phyloP scores from a whole-genome alignment of 2,797 vertebrate species.

The Thalassophryne amazonica region DNA sequence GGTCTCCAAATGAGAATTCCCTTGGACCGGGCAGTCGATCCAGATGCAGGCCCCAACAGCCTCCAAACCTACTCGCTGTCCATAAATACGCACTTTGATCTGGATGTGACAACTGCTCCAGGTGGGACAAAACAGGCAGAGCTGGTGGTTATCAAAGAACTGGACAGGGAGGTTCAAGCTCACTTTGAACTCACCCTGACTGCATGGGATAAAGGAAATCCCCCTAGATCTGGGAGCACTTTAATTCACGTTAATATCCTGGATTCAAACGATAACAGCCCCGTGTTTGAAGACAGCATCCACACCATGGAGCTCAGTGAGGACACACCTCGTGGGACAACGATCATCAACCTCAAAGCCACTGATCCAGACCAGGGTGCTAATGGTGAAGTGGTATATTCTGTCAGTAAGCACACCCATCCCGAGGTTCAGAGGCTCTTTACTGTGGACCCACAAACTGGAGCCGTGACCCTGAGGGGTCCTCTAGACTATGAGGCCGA shows the following conservation, averaged over 20 bases:
- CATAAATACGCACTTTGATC: constrained; percentile 83
- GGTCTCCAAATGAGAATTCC: constrained; percentile 85
- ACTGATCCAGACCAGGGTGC: constrained; percentile 89
- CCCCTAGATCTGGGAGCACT: constrained; percentile 85
- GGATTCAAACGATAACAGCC: constrained; percentile 94
- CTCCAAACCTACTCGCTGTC: constrained; percentile 85
- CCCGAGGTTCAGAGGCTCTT: constrained; percentile 82
- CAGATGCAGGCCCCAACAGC: constrained; percentile 81
- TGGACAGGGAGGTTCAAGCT: constrained; percentile 86
- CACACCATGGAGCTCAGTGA: constrained; percentile 82
- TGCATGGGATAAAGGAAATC: constrained; percentile 87
- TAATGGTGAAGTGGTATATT: constrained; percentile 91
- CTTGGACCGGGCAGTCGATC: constrained; percentile 86
- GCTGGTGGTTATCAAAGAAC: constrained; percentile 86
- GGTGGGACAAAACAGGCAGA: constrained; percentile 84
- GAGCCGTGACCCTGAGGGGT: constrained; percentile 77
- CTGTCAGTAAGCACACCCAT: constrained; percentile 82
- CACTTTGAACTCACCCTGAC: constrained; percentile 82
- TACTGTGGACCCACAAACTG: constrained; percentile 76
- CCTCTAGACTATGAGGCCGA: constrained; percentile 86
- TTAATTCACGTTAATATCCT: constrained; percentile 84
- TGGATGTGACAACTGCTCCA: constrained; percentile 79
- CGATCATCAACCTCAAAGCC: constrained; percentile 84
- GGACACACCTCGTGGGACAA: constrained; percentile 80
- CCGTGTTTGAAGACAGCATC: constrained; percentile 82